Conservation (phyloP, 2,797 vertebrate species). For the Furcifer pardalis region DNA sequence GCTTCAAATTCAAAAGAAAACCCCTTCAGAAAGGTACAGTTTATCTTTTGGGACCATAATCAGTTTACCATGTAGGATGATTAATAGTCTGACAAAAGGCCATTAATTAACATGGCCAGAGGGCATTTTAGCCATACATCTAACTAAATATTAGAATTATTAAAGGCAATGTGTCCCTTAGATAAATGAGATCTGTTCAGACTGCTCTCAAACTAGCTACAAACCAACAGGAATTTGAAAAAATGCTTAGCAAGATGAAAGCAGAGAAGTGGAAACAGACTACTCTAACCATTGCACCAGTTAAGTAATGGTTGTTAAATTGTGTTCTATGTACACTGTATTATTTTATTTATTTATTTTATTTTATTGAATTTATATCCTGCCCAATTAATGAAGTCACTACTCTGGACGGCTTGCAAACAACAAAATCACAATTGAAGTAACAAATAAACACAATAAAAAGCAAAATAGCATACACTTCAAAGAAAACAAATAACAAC, state of each 20-base stretch:
- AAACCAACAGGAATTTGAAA: background rate
- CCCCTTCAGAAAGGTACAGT: constrained; percentile 28
- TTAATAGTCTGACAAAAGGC: constrained; percentile 29
- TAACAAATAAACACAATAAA: no score
- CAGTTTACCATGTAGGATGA: background rate
- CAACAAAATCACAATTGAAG: no score
- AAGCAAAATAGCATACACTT: no score
- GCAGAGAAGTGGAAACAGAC: background rate
- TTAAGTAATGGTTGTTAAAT: background rate
- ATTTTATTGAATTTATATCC: no score
- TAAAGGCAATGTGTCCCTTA: constrained; percentile 30
- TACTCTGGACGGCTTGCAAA: no score
- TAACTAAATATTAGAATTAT: constrained; percentile 23
- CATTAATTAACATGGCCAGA: constrained; percentile 25
- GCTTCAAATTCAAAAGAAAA: background rate
- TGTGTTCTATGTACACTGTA: no score
- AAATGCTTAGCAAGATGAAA: background rate
- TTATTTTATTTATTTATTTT: no score
- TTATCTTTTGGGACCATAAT: constrained; percentile 13
- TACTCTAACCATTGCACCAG: background rate
- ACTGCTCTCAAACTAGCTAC: background rate
- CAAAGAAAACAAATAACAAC: no score
- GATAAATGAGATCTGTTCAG: constrained; percentile 14
- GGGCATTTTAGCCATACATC: constrained; percentile 17
- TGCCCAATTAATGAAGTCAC: no score